Evolutionary conservation across 2,888 invertebrate species (phyloP).

Genomic region (Lepas anatifera): DNA sequence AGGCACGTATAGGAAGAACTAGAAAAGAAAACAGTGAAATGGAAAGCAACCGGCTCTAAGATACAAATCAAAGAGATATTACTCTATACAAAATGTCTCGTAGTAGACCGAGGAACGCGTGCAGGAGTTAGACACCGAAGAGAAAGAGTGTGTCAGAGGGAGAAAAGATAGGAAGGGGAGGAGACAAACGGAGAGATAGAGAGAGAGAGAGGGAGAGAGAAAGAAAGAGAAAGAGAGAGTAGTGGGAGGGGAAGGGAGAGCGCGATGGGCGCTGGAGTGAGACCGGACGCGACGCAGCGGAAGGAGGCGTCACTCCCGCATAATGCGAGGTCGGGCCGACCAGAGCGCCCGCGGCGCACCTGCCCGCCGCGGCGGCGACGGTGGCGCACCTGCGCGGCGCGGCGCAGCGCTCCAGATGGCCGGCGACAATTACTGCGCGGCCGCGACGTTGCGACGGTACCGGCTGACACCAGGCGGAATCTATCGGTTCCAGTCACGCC

Average conservation of each 20-base stretch:
- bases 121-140: no score
- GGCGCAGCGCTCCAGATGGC: neutral
- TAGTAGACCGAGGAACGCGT: no score
- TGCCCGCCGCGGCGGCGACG: no score
- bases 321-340: neutral
- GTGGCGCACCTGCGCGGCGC: slow-evolving; percentile 1
- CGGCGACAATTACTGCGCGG: neutral
- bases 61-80: no score
- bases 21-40: no score
- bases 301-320: neutral
- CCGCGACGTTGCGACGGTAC: neutral
- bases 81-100: no score
- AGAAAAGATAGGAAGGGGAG: neutral
- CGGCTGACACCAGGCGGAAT: neutral
- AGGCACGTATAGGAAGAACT: no score
- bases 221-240: neutral
- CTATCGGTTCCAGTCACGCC: neutral
- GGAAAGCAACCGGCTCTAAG: no score
- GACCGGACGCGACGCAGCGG: neutral
- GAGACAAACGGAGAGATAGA: no score
- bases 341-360: neutral
- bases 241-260: neutral
- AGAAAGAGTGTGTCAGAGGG: no score
- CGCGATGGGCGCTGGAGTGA: neutral
- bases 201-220: no score